Base-by-base conservation (phyloP, 2,888 invertebrate genomes). In the Acheta domesticus region DNA sequence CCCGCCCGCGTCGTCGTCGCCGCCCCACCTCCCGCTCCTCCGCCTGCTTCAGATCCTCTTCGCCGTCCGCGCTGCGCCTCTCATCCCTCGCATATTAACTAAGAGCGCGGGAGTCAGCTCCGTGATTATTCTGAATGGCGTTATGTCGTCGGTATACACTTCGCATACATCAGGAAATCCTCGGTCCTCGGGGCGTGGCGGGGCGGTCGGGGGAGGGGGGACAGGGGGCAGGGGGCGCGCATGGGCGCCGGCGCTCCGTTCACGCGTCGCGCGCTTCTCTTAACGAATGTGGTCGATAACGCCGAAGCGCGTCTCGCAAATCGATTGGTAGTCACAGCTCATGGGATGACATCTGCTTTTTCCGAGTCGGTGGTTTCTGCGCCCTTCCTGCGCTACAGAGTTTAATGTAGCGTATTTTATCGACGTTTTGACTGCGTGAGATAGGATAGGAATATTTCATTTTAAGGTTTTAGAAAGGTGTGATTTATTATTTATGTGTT, bases 81-180 rank as follows among this genome's bases (percentile, higher is more conserved):
- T 62, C 62, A 62, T 62, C 62, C 62, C 62, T 62, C 62, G 62
- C 62, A 62, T 62, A 62, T 62, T 62, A 62, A 62, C 62, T 14
- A 62, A 62, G 62, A 62, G 62, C 62, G 62, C n/a, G 62, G 62
- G 62, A 62, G 62, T 62, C 62, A 62, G 62, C 62, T 62, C 12
- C 16, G 62, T 62, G 62, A 62, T 62, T 62, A 62, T 62, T 62
- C 62, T 62, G 62, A 62, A 62, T 62, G 62, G 62, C 62, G 62
- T 62, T 62, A 62, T 62, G 62, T 62, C 62, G 62, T 62, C 62
- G 62, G 62, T 62, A 11, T 62, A 62, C 62, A 62, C 62, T 62
- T 62, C 62, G 62, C 62, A 62, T 62, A 62, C 62, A 62, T 62
- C 62, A 62, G 62, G 62, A 62, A 62, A 62, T 62, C 62, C 62